phyloP scores from a whole-genome alignment of 2,888 invertebrate genomes.

The Polia nebulosa region DNA sequence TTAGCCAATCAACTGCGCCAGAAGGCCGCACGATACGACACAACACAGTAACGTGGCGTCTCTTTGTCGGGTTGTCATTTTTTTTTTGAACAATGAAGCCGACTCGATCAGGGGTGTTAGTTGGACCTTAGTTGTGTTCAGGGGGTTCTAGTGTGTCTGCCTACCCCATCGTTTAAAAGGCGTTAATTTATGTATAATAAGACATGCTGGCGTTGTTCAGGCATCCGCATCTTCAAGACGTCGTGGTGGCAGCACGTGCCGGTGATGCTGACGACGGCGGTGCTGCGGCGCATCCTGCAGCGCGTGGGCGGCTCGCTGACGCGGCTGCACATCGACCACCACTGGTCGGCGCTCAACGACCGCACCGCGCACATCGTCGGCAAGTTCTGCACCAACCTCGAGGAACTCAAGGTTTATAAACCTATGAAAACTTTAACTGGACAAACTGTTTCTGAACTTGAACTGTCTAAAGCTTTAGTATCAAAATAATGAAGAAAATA shows the following conservation, averaged over 20 bases:
- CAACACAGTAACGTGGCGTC: no score
- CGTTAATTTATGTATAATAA: not conserved
- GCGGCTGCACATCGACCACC: constrained; percentile 88
- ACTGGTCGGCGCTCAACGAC: constrained; percentile 86
- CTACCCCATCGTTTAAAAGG: not conserved
- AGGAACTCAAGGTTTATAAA: constrained; percentile 82
- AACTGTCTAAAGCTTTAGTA: no score
- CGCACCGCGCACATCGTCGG: constrained; percentile 90
- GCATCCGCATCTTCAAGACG: constrained; percentile 83
- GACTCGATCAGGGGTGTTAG: no score
- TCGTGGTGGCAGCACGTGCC: constrained; percentile 83
- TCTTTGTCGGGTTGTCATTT: no score
- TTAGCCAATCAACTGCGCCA: no score
- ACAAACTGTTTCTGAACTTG: not conserved
- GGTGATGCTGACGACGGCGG: constrained; percentile 84
- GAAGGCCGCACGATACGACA: no score
- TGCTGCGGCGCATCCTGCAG: constrained; percentile 88
- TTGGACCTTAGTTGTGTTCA: no score
- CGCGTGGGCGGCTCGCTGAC: constrained; percentile 86
- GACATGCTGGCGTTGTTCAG: constrained; percentile 62
- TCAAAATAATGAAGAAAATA: no score
- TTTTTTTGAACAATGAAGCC: no score
- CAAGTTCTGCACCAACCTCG: constrained; percentile 91
- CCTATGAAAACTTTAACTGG: not conserved
- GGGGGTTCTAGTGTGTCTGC: no score